Evolutionary conservation across 2,888 invertebrate species (phyloP), one percentile per base, ranked within the genome.

Genomic region (Malthinus flaveolus): DNA sequence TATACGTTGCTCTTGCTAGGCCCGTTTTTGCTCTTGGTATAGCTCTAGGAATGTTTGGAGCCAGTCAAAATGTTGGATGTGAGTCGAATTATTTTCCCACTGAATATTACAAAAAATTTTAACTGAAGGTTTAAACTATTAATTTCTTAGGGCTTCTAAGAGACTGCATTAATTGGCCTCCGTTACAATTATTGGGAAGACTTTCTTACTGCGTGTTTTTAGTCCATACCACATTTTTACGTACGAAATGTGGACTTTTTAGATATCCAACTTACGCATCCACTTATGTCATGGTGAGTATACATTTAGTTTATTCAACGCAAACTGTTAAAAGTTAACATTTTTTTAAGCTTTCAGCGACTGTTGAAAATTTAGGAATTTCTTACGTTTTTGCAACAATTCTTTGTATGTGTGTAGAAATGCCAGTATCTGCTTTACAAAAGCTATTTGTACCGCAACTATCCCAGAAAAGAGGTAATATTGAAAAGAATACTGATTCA

Each of bases 1-100:
- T 80, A 1, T 82, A 80, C 64, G 78, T 78, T 49, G 75, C 76
- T 0, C 45, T 78, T 1, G 75, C 76, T 49, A 77, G 76, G 61
- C 78, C 77, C 64, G 23, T 78, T 2, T 81, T 78, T 72, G 72
- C 74, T 6, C 13, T 79, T 1, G 68, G 75, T 13, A 71, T 77
- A 32, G 73, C 72, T 1, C 63, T 71, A 0, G 68, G 68, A 3
- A 56, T 78, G 1, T 61, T 71, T 32, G 64, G 73, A 44, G 70
- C 75, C 68, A 69, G 72, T 47, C 65, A 70, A 6, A 76, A 74
- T 63, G 58, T 74, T 13, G 78, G 78, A 58, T 70, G 78, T 78
- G 64, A 71, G 74, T 67, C 1, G 2, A 12, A 31, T 23, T 32
- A 31, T 10, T 23, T 23, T 5, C 23, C 23, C 5, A 23, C 23